Percentiles rank a stretch among this genome's conserved stretches.
phyloP scores from a whole-genome alignment of 2,797 vertebrate genomes.

The Bucorvus abyssinicus region DNA sequence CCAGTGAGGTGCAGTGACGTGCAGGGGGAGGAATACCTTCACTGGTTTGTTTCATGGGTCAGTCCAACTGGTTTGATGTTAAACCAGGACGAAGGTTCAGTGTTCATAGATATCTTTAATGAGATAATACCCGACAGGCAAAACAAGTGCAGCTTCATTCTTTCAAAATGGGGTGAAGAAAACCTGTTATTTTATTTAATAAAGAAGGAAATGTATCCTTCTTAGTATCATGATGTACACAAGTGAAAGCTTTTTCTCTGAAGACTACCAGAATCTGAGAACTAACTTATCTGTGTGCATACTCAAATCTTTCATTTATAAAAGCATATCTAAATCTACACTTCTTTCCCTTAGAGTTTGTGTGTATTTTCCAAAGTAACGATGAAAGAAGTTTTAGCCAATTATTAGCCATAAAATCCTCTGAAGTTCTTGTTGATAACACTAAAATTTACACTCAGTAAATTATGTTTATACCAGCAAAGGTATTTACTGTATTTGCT shows the following conservation, averaged over 20 bases:
- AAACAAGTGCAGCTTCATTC: neutral
- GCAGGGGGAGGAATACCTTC: too few relatives aligned
- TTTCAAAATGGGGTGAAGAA: neutral
- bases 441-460: neutral
- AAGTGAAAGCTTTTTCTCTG: neutral
- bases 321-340: neutral
- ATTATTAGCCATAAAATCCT: neutral
- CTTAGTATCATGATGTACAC: neutral
- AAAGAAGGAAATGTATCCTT: neutral
- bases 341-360: neutral
- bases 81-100: neutral
- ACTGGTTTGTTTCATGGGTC: too few relatives aligned
- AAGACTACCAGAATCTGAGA: neutral
- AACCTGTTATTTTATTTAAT: neutral
- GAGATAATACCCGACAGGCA: neutral
- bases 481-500: neutral
- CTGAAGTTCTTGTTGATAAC: neutral
- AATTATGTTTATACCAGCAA: neutral
- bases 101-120: neutral
- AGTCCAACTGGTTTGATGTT: too few relatives aligned
- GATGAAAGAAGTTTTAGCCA: neutral
- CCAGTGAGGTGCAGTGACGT: too few relatives aligned
- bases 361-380: neutral
- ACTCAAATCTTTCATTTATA: neutral
- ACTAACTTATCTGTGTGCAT: neutral